These are phyloP conservation scores for Chrysolina oricalcia DNA, from an alignment of 2,888 invertebrate species.

Conservation along the genomic window DNA sequence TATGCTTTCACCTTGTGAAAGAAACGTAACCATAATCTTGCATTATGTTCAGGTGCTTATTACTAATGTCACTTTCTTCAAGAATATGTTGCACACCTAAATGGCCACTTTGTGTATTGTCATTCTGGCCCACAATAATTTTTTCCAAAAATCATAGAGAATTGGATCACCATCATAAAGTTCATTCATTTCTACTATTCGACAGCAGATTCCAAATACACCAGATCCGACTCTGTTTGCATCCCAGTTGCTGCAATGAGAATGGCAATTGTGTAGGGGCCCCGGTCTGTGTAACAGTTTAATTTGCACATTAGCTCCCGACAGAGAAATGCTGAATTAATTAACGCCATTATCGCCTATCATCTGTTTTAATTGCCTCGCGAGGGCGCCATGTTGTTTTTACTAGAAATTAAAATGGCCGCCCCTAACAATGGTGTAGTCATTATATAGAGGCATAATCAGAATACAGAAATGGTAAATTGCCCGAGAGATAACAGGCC, in stretches of 20 bases:
- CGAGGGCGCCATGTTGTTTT: slow-evolving; percentile 73
- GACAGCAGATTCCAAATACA: background rate
- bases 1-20: too few relatives aligned
- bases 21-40: too few relatives aligned
- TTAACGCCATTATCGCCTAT: slow-evolving; percentile 74
- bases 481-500: slow-evolving; percentile 70
- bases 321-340: slow-evolving; percentile 73
- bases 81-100: too few relatives aligned
- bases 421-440: slow-evolving; percentile 71
- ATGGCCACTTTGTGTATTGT: too few relatives aligned
- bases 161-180: too few relatives aligned
- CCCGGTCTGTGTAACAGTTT: slow-evolving; percentile 72
- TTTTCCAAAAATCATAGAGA: too few relatives aligned
- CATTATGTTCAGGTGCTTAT: too few relatives aligned
- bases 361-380: slow-evolving; percentile 74
- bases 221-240: slow-evolving; percentile 38
- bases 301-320: slow-evolving; percentile 73
- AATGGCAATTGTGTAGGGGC: slow-evolving; percentile 61
- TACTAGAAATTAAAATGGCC: slow-evolving; percentile 73
- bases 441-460: slow-evolving; percentile 72
- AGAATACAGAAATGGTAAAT: slow-evolving; percentile 72
- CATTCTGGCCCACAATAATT: too few relatives aligned
- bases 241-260: slow-evolving; percentile 47
- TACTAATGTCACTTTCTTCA: too few relatives aligned
- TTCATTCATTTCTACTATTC: background rate